Percentiles rank a stretch among this genome's conserved stretches.
These are phyloP conservation scores for Podarcis cretensis DNA, from an alignment of 2,113 vertebrate species.

Conservation along the genomic window DNA sequence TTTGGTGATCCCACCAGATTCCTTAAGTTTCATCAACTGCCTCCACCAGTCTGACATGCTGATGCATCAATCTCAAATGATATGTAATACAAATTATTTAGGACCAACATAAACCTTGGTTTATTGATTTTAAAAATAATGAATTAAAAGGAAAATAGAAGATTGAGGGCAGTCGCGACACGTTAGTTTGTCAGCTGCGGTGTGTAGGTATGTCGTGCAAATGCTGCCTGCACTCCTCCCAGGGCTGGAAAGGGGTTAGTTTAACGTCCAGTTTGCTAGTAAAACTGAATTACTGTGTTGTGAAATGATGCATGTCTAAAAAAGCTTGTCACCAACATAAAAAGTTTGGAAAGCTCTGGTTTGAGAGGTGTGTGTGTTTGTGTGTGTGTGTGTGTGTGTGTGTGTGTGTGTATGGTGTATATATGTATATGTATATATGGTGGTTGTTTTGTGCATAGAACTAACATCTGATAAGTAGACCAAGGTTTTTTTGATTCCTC, in stretches of 20 bases:
- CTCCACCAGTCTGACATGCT: constrained; percentile 18
- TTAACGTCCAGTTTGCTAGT: no score
- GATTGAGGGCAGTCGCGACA: no score
- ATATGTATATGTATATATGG: neutral
- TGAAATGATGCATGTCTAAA: no score
- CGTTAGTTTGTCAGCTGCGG: no score
- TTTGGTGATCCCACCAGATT: constrained; percentile 39
- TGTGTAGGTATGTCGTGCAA: no score
- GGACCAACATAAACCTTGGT: neutral
- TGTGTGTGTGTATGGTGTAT: no score
- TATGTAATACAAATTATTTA: neutral
- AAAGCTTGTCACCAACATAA: no score
- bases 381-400: no score
- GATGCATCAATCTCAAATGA: constrained; percentile 27
- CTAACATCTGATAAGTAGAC: neutral
- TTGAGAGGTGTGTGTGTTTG: neutral
- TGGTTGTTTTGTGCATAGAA: neutral
- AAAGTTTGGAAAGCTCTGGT: no score
- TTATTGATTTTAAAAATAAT: neutral
- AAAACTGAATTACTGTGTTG: no score
- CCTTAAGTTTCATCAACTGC: constrained; percentile 40
- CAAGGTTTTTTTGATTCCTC: neutral
- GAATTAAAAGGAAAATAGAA: neutral
- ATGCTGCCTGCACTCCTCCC: no score
- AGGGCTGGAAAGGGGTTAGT: no score